Conservation (phyloP, 2,113 vertebrate species). For the Phaethornis superciliosus region DNA sequence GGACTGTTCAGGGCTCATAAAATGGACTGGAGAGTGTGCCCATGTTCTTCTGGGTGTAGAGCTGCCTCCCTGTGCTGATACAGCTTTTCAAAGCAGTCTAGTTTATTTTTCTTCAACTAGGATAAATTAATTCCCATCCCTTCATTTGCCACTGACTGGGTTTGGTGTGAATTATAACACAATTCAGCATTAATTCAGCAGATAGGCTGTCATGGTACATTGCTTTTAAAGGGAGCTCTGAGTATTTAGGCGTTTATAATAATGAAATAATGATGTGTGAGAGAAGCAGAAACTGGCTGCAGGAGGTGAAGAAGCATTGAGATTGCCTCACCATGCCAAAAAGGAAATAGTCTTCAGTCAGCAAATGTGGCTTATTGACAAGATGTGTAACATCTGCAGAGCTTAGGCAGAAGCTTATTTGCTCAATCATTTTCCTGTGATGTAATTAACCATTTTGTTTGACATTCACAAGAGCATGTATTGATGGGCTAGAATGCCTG, state of each 20-base stretch:
- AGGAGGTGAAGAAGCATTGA: background rate
- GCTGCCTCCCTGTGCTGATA: background rate
- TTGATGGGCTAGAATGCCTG: background rate
- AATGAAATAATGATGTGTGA: background rate
- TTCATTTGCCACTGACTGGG: background rate
- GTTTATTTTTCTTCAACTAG: background rate
- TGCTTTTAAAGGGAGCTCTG: background rate
- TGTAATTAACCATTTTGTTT: background rate
- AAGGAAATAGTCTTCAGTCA: background rate
- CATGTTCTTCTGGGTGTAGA: background rate
- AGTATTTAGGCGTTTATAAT: rapidly evolving
- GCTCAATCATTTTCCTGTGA: conserved; percentile 27
- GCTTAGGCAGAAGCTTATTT: background rate
- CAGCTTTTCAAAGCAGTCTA: background rate
- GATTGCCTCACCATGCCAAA: background rate
- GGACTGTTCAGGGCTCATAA: background rate
- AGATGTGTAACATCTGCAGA: background rate
- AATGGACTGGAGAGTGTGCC: background rate
- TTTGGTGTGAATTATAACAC: background rate
- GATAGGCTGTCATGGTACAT: background rate
- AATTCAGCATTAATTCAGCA: background rate
- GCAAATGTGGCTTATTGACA: background rate
- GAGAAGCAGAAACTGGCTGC: background rate
- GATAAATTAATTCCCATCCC: background rate
- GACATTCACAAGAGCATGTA: background rate